Evolutionary conservation across 2,113 vertebrate genomes (phyloP), one percentile per base, ranked within the genome.

Genomic region (Phoenicopterus ruber): DNA sequence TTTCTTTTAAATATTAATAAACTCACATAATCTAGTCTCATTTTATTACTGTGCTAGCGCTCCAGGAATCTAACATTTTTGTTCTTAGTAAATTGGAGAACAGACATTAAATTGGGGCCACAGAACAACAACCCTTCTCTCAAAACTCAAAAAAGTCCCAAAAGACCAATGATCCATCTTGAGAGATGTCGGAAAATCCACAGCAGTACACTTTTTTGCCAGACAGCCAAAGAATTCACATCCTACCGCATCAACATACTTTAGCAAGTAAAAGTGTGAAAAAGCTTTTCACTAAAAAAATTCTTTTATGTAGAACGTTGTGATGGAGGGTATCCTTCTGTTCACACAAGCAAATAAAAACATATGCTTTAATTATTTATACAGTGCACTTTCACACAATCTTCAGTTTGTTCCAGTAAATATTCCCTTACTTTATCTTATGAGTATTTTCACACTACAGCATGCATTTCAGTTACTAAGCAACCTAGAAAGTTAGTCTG

Each of bases 401-500:
- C 67, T 44, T 84, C 71, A 50, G 44, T 83, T 82, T 71, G 76
- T 58, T 57, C 82, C 86, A 81, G 76, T 40, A 88, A 96, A 93
- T 42, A 76, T 28, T 54, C 74, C 46, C 46, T 77, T 36, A 65
- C 74, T 93, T 79, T 79, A 59, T 65, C 40, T 15, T 73, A 46
- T 6, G 71, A 93, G 52, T 46, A 50, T 95, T 97, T 88, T 78
- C 79, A 94, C 72, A 73, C 52, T 61, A 57, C 28, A 57, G 44
- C 71, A 52, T 3, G 73, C 82, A 79, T 52, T 91, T 76, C 70
- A 47, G 96, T 96, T 91, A 89, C 96, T 63, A 96, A 93, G 96
- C 90, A 97, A 97, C 96, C 76, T 52, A 73, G 93, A 93, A 95
- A 93, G 90, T 42, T 49, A 76, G 86, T 79, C 76, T 72, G 85